These are phyloP conservation scores for Smutsia gigantea DNA, from an alignment of 2,797 vertebrate genomes.

Conservation along the genomic window DNA sequence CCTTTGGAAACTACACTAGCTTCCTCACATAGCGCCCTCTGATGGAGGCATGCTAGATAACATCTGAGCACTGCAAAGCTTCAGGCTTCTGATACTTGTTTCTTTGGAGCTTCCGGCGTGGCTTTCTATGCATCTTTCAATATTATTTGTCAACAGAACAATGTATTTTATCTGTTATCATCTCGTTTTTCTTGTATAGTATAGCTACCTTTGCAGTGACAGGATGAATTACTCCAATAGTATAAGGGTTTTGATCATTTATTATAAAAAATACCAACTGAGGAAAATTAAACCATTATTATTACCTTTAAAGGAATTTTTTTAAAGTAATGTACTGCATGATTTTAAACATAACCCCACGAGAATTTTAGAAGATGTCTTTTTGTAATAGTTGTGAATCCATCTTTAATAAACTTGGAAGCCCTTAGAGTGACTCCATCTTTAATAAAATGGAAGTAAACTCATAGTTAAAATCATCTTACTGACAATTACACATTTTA, in stretches of 20 bases:
- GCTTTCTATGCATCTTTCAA: background rate
- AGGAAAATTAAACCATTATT: background rate
- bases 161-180: background rate
- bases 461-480: background rate
- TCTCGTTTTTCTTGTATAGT: background rate
- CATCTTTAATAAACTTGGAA: background rate
- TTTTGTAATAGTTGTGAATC: background rate
- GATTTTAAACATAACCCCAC: background rate
- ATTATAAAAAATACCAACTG: background rate
- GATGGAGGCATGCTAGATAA: accelerated
- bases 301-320: background rate
- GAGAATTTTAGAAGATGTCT: background rate
- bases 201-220: background rate
- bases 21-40: background rate
- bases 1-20: background rate
- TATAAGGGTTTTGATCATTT: background rate
- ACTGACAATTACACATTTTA: background rate
- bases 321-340: background rate
- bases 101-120: background rate
- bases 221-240: background rate
- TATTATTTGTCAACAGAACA: background rate
- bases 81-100: background rate
- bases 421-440: background rate
- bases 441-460: background rate
- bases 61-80: background rate